A percentile compares a stretch with the other conserved stretches of the same genome.
These are phyloP conservation scores for Ochropleura plecta DNA, from an alignment of 2,888 invertebrate genomes.

Conservation along the genomic window DNA sequence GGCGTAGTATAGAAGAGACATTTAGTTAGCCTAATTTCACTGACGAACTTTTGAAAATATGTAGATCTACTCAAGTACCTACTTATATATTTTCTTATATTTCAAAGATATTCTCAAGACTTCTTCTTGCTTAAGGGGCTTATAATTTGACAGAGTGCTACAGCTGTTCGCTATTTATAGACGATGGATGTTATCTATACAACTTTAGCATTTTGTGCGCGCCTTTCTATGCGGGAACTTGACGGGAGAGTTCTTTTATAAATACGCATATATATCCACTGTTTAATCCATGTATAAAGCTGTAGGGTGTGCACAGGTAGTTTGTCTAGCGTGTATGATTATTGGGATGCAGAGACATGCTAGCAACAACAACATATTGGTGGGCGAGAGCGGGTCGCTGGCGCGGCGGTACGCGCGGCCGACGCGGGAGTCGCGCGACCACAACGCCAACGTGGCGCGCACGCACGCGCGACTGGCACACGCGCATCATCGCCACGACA, in stretches of 20 bases:
- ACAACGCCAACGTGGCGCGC: conserved; percentile 87
- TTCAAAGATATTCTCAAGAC: conserved; percentile 63
- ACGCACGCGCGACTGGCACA: conserved; percentile 83
- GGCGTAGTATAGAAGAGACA: conserved; percentile 54
- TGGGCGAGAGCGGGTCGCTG: conserved; percentile 88
- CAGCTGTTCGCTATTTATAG: conserved; percentile 66
- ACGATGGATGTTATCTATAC: conserved; percentile 24
- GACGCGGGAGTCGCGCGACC: conserved; percentile 80
- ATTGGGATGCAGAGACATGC: conserved; percentile 91
- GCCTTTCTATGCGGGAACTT: conserved; percentile 64
- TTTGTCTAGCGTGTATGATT: conserved; percentile 84
- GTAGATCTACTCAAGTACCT: conserved; percentile 61
- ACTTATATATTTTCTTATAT: conserved; percentile 60
- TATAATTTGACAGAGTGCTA: conserved; percentile 75
- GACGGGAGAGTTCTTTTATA: conserved; percentile 49
- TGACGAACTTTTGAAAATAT: conserved; percentile 68
- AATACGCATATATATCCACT: conserved; percentile 56
- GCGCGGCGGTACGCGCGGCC: conserved; percentile 87
- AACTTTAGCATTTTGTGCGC: conserved; percentile 75
- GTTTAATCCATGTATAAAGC: conserved; percentile 63
- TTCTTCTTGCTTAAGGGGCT: conserved; percentile 80
- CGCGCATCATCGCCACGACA: conserved; percentile 85
- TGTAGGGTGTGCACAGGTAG: conserved; percentile 81
- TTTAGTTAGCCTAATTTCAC: conserved; percentile 76
- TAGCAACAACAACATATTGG: conserved; percentile 91